These are phyloP conservation scores for Telmatochromis brichardi DNA, from an alignment of 2,113 vertebrate genomes.

Conservation along the genomic window DNA sequence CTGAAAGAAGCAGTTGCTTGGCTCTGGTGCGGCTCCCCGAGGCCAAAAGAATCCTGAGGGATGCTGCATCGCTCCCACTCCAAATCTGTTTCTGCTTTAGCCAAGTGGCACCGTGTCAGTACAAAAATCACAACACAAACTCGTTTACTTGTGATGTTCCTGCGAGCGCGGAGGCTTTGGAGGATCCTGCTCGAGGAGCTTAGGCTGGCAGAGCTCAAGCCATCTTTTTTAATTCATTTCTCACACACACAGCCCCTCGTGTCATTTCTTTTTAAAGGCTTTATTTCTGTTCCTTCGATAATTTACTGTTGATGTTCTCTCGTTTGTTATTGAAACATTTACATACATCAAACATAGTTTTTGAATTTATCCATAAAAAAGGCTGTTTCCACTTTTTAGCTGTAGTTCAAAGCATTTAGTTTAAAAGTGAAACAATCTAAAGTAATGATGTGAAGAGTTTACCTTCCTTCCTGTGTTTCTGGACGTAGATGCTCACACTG, in stretches of 20 bases:
- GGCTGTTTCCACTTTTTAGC: not conserved
- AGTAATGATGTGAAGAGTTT: fast-evolving
- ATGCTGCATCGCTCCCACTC: slow-evolving; percentile 5
- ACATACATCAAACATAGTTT: not conserved
- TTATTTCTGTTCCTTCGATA: not conserved
- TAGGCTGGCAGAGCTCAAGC: not conserved
- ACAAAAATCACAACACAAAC: not conserved
- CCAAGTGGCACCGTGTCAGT: not conserved
- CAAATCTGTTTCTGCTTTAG: slow-evolving; percentile 6
- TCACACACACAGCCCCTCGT: not conserved
- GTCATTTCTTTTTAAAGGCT: not conserved
- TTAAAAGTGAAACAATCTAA: not conserved
- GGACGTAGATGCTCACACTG: not conserved
- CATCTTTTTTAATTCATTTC: not conserved
- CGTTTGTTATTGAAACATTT: not conserved
- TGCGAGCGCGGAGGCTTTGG: not conserved
- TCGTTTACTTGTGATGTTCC: not conserved
- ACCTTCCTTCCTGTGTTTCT: not conserved
- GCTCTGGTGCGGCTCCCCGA: not conserved
- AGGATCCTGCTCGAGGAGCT: slow-evolving; percentile 6
- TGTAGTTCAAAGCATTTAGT: not conserved
- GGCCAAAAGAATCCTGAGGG: not conserved
- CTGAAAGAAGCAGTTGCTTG: not conserved
- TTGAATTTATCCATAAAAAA: not conserved
- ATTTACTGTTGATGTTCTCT: not conserved